phyloP scores from a whole-genome alignment of 2,888 invertebrate genomes.

The Drosophila rellima region DNA sequence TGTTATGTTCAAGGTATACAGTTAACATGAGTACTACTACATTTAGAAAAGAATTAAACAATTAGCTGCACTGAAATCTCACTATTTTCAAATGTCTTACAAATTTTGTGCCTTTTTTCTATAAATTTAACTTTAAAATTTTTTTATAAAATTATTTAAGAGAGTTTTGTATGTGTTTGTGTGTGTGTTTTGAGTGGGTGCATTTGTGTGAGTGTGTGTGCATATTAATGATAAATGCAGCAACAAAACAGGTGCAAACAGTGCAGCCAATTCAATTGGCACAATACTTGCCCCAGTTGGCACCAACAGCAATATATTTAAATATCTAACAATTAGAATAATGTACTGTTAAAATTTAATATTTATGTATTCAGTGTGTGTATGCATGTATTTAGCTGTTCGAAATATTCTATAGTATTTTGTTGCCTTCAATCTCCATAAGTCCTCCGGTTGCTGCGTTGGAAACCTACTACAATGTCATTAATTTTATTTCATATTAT shows the following conservation, averaged over 20 bases:
- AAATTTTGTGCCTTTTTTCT: conserved; percentile 33
- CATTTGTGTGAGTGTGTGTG: conserved; percentile 28
- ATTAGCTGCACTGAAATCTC: conserved; percentile 53
- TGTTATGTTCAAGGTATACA: conserved; percentile 15
- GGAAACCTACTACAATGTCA: conserved; percentile 50
- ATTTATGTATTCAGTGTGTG: background rate
- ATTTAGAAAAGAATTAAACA: conserved; percentile 38
- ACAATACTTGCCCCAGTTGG: conserved; percentile 43
- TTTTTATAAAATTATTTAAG: background rate
- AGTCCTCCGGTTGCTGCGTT: conserved; percentile 54
- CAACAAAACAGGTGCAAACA: conserved; percentile 72
- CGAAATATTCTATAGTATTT: conserved; percentile 21
- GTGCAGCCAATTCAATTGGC: conserved; percentile 62
- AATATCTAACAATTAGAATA: conserved; percentile 29
- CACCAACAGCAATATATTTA: conserved; percentile 29
- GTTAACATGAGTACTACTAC: conserved; percentile 49
- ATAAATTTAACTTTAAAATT: conserved; percentile 8
- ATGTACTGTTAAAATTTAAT: conserved; percentile 12
- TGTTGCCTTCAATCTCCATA: conserved; percentile 23
- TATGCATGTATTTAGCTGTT: conserved; percentile 10
- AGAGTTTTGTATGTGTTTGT: conserved; percentile 6
- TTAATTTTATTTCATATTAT: conserved; percentile 3
- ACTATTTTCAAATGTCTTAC: conserved; percentile 39
- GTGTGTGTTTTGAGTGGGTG: background rate
- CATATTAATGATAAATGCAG: conserved; percentile 62